Conservation (phyloP, 2,888 invertebrate species). For the Idaea straminata region DNA sequence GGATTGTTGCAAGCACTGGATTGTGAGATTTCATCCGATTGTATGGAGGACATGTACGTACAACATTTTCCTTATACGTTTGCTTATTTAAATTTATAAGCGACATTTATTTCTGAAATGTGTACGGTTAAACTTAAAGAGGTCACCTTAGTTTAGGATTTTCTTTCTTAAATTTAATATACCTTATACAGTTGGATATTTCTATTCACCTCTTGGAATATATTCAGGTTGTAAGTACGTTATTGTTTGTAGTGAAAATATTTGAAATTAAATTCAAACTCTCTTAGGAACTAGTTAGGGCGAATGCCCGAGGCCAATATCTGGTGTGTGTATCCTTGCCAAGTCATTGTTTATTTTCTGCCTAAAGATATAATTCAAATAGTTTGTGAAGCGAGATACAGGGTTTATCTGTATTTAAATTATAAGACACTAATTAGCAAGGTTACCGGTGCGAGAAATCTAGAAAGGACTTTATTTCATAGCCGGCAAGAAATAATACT, state of each 20-base stretch:
- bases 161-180: neutral
- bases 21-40: constrained; percentile 61
- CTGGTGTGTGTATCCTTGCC: neutral
- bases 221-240: neutral
- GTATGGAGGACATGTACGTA: constrained; percentile 59
- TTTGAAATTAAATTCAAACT: neutral
- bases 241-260: neutral
- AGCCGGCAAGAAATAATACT: no score
- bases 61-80: constrained; percentile 36
- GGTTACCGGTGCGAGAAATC: no score
- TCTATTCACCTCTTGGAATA: no score
- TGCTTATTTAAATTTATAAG: constrained; percentile 31
- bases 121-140: neutral
- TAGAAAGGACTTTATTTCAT: no score
- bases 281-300: neutral
- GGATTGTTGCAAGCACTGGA: constrained; percentile 48
- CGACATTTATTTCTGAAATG: constrained; percentile 21
- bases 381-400: neutral
- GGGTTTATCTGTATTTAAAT: neutral
- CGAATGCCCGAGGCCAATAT: neutral
- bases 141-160: neutral
- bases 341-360: neutral
- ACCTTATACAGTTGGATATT: no score
- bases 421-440: neutral
- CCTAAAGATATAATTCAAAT: neutral